Evolutionary conservation across 1,140 invertebrate species (phyloP).

Genomic region (Euura lappo): DNA sequence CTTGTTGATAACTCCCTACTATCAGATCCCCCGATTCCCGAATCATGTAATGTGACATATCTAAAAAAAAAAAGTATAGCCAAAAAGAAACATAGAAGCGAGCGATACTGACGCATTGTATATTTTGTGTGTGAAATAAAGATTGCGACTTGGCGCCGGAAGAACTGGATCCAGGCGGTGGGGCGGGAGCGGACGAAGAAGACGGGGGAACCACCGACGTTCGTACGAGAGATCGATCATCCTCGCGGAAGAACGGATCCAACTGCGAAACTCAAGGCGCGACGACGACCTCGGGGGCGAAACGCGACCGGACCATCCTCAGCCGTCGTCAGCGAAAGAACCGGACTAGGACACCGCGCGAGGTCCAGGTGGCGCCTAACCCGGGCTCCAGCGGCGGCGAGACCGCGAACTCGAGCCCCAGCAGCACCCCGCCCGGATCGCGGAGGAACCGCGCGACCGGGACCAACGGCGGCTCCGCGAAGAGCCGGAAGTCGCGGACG

Average conservation of each 20-base stretch:
- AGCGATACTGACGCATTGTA: conserved; percentile 13
- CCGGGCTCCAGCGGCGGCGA: conserved; percentile 27
- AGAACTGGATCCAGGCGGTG: conserved; percentile 51
- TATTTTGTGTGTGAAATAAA: conserved; percentile 53
- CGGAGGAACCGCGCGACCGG: background rate
- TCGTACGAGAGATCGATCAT: conserved; percentile 20
- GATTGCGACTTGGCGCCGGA: conserved; percentile 42
- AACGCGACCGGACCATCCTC: conserved; percentile 33
- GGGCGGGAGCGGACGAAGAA: conserved; percentile 40
- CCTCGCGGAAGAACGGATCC: background rate
- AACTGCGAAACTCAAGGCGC: background rate
- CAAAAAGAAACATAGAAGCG: background rate
- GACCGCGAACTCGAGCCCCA: conserved; percentile 24
- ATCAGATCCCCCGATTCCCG: background rate
- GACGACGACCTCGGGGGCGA: background rate
- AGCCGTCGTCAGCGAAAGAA: conserved; percentile 58
- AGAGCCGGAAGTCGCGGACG: conserved; percentile 8
- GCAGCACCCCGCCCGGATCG: conserved; percentile 9
- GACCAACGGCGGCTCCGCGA: background rate
- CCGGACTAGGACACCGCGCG: conserved; percentile 42
- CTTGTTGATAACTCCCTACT: background rate
- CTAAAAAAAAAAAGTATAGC: too few species aligned
- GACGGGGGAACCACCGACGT: conserved; percentile 36
- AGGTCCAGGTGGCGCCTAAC: conserved; percentile 34
- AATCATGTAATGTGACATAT: too few species aligned